phyloP scores from a whole-genome alignment of 2,888 invertebrate genomes.

The Acanthosepion esculentum region DNA sequence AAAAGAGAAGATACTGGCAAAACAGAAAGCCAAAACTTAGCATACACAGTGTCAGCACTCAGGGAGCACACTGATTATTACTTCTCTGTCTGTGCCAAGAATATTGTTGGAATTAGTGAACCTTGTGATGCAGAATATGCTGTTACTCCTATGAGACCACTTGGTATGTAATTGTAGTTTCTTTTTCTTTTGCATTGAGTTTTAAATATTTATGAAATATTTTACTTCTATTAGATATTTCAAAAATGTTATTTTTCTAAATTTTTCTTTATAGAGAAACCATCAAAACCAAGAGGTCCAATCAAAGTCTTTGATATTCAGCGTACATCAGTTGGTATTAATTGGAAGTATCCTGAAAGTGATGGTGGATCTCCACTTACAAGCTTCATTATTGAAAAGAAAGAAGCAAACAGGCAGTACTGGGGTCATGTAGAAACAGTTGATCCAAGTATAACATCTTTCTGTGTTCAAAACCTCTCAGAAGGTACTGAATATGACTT shows the following conservation, averaged over 20 bases:
- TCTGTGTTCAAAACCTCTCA: constrained; percentile 68
- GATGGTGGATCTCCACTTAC: constrained; percentile 87
- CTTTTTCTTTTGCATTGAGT: neutral
- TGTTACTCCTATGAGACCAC: constrained; percentile 49
- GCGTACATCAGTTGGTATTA: constrained; percentile 65
- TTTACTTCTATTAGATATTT: neutral
- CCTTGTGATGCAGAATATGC: constrained; percentile 49
- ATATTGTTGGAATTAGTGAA: constrained; percentile 81
- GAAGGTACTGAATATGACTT: constrained; percentile 76
- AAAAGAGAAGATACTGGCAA: constrained; percentile 64
- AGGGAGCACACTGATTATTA: constrained; percentile 79
- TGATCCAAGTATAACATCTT: constrained; percentile 78
- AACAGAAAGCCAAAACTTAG: constrained; percentile 58
- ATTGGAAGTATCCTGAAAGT: constrained; percentile 82
- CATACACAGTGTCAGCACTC: constrained; percentile 57
- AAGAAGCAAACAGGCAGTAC: constrained; percentile 76
- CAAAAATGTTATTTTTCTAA: neutral
- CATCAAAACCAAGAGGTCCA: constrained; percentile 64
- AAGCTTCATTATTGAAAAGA: constrained; percentile 71
- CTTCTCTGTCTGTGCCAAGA: constrained; percentile 88
- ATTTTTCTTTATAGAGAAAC: constrained; percentile 61
- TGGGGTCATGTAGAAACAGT: constrained; percentile 89
- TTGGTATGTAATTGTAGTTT: constrained; percentile 39
- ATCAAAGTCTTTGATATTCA: constrained; percentile 68
- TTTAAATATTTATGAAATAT: neutral